Percentiles rank a stretch among this genome's conserved stretches.
Evolutionary conservation across 37 sponge, comb jelly and placozoan species (phyloP).

Genomic region (Diacarnus erythraeanus): DNA sequence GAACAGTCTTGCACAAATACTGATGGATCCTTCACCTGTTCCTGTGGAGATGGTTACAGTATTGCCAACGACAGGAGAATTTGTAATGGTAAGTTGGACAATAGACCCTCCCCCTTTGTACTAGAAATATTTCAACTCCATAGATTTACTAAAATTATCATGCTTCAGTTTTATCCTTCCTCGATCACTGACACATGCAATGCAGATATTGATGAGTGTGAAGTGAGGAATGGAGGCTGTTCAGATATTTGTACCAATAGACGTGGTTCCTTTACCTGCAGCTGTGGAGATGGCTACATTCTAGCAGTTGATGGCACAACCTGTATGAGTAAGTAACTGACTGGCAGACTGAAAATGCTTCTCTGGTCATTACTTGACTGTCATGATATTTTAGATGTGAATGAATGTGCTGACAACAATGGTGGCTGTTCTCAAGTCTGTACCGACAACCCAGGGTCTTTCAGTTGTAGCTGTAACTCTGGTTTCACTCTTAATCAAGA

Average conservation of each 20-base stretch:
- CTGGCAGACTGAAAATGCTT: background rate
- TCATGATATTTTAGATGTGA: slow-evolving; percentile 23
- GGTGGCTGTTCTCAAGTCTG: slow-evolving; percentile 52
- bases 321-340: slow-evolving; percentile 36
- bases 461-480: slow-evolving; percentile 33
- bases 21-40: slow-evolving; percentile 33
- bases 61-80: slow-evolving; percentile 19
- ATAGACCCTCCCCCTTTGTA: background rate
- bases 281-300: slow-evolving; percentile 12
- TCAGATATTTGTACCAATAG: slow-evolving; percentile 3
- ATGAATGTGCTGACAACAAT: slow-evolving; percentile 58
- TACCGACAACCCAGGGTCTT: slow-evolving; percentile 32
- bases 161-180: no score
- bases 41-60: slow-evolving; percentile 43
- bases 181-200: no score
- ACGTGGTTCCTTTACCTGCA: slow-evolving; percentile 9
- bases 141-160: no score
- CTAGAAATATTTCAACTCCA: no score
- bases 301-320: slow-evolving; percentile 11
- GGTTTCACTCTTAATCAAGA: slow-evolving; percentile 31
- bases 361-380: background rate
- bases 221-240: slow-evolving; percentile 19
- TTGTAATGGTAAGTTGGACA: slow-evolving; percentile 42
- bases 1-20: slow-evolving; percentile 22
- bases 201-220: slow-evolving; percentile 34